A percentile compares a stretch with the other conserved stretches of the same genome.
These are phyloP conservation scores for Nansenia antarctica DNA, from an alignment of 2,113 vertebrate genomes.

Conservation along the genomic window DNA sequence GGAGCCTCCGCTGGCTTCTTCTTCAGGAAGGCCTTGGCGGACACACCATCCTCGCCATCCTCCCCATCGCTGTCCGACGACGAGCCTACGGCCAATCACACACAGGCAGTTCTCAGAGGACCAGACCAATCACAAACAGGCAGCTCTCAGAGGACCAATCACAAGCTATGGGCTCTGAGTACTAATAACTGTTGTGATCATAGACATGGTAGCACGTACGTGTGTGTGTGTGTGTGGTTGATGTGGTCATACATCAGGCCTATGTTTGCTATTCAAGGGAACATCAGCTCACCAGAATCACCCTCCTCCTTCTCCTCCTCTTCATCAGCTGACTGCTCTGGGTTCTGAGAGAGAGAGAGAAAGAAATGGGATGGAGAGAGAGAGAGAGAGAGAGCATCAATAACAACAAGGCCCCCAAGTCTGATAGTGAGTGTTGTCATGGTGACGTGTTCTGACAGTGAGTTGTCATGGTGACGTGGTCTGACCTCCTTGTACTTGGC, in stretches of 20 bases:
- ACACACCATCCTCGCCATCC: slow-evolving; percentile 71
- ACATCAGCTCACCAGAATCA: slow-evolving; percentile 82
- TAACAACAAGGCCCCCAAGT: not conserved
- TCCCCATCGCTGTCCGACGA: slow-evolving; percentile 72
- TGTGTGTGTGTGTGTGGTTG: too few relatives aligned
- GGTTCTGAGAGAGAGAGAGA: slow-evolving; percentile 74
- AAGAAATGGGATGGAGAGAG: not conserved
- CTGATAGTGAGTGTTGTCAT: too few relatives aligned
- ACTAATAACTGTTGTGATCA: too few relatives aligned
- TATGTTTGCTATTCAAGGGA: too few relatives aligned
- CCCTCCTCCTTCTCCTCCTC: slow-evolving; percentile 85
- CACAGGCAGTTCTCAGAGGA: too few relatives aligned
- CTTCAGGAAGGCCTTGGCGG: slow-evolving; percentile 82
- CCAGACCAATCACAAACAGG: too few relatives aligned
- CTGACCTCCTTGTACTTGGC: slow-evolving; percentile 83
- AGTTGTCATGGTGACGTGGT: not conserved
- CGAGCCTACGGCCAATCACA: slow-evolving; percentile 51
- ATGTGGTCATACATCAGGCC: too few relatives aligned
- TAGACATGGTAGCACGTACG: too few relatives aligned
- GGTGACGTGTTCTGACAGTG: not conserved
- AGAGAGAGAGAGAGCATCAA: not conserved
- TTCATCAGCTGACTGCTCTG: slow-evolving; percentile 88
- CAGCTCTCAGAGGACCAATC: too few relatives aligned
- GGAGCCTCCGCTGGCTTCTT: slow-evolving; percentile 76
- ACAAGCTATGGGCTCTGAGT: too few relatives aligned